These are phyloP conservation scores for Brachystomella parvula DNA, from an alignment of 1,140 invertebrate genomes.

Conservation along the genomic window DNA sequence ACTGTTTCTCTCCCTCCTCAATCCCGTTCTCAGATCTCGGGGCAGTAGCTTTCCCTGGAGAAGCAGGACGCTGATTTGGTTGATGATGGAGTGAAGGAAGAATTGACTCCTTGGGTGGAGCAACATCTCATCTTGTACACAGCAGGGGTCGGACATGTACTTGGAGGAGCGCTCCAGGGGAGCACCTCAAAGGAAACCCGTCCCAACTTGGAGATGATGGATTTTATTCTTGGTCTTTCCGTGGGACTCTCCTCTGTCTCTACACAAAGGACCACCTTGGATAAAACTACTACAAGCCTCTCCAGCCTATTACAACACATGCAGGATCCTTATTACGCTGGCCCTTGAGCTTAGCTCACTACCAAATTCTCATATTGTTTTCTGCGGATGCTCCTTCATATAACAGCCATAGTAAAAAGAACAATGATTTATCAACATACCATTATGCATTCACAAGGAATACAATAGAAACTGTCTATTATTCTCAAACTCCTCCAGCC, in stretches of 20 bases:
- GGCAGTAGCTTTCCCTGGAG: not conserved
- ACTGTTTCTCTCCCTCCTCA: not conserved
- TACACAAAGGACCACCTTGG: not conserved
- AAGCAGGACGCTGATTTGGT: slow-evolving; percentile 4
- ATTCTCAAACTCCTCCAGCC: not conserved
- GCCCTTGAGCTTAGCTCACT: not conserved
- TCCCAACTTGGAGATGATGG: not conserved
- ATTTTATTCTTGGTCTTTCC: not conserved
- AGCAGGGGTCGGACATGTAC: slow-evolving; percentile 31
- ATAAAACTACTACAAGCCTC: not conserved
- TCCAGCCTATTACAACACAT: no score
- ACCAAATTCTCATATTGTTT: not conserved
- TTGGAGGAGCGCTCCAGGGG: slow-evolving; percentile 25
- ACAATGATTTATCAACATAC: not conserved
- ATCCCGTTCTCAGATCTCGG: not conserved
- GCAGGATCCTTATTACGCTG: no score
- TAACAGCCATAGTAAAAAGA: not conserved
- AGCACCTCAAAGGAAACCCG: slow-evolving; percentile 35
- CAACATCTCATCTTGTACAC: slow-evolving; percentile 35
- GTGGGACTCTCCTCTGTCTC: not conserved
- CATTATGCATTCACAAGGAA: not conserved
- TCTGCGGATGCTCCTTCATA: not conserved
- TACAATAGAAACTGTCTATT: slow-evolving; percentile 4
- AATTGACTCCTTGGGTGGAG: slow-evolving; percentile 26
- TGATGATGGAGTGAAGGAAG: slow-evolving; percentile 14